Base-by-base conservation (phyloP, 2,888 invertebrate species). In the Marasmarcha lunaedactyla region DNA sequence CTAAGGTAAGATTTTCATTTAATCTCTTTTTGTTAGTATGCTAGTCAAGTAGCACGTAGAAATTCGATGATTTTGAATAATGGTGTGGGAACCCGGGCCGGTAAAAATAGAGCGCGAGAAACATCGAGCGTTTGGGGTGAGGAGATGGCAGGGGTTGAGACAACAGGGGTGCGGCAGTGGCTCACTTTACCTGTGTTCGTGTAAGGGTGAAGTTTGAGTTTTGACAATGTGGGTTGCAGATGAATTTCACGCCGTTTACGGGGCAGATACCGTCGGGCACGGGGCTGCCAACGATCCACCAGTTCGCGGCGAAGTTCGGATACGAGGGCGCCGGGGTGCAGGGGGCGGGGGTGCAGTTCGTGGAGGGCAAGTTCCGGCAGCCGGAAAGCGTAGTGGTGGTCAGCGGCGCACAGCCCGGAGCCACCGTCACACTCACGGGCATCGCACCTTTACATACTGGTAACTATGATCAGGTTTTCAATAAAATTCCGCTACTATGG, bases 181-280 rank as follows among this genome's bases (percentile, higher is more conserved):
- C 57, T 57, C 61, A 57, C 55, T n/a, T 59, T 52, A 53, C 57
- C 55, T 52, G 59, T 55, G 59, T 54, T 56, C 42, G 41, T 40
- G 40, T 46, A 44, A 44, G 41, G 50, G 52, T 56, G 62, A 58
- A 59, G 57, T 49, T 50, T 20, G 7, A 20, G 7, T 20, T 5
- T 20, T 3, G n/a, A 7, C 3, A 20, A 20, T 20, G 20, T 20
- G 20, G 30, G 9, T 30, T 11, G 30, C 30, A 30, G 30, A 94
- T 94, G 94, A 94, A 94, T 85, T 94, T 94, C 83, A 88, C 93
- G 59, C 92, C 93, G 50, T 94, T 93, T 70, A 91, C 91, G 56
- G 89, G 90, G 56, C 93, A 89, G 73, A 92, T 90, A 66, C 90
- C 91, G 59, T 86, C 89, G 53, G 87, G 89, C 54, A 87, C 89